Evolutionary conservation across 2,888 invertebrate genomes (phyloP).

Genomic region (Zaprionus bogoriensis): DNA sequence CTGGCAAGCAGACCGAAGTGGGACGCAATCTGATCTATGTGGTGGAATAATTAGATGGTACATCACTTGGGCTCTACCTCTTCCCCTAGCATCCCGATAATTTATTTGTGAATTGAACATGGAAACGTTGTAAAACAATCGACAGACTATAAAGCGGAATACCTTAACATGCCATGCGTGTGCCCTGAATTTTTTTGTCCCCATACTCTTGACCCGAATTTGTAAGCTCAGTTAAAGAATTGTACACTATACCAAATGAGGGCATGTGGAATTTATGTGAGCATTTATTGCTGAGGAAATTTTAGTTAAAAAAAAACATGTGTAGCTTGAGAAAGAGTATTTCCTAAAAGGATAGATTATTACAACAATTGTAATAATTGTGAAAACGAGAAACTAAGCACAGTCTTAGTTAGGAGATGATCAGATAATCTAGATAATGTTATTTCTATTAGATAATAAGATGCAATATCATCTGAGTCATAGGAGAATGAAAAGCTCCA

Average conservation of each 20-base stretch:
- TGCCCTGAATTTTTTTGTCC: slow-evolving; percentile 21
- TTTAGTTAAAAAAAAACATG: too few relatives aligned
- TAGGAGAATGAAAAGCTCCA: too few relatives aligned
- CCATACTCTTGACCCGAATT: slow-evolving; percentile 22
- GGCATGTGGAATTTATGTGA: background rate
- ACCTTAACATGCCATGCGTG: slow-evolving; percentile 12
- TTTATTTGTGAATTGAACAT: slow-evolving; percentile 31
- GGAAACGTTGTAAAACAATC: slow-evolving; percentile 48
- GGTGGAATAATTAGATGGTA: slow-evolving; percentile 75
- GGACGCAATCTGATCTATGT: slow-evolving; percentile 85
- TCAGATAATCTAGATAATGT: too few relatives aligned
- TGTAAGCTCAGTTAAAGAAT: background rate
- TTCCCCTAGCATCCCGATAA: slow-evolving; percentile 8
- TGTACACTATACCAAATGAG: background rate
- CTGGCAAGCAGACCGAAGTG: slow-evolving; percentile 83
- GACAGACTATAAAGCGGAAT: slow-evolving; percentile 23
- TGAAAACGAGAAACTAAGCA: too few relatives aligned
- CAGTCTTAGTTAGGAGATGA: too few relatives aligned
- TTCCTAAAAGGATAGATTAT: too few relatives aligned
- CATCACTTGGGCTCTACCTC: too few relatives aligned
- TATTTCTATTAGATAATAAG: too few relatives aligned
- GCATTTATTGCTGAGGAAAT: background rate
- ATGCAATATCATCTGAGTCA: too few relatives aligned
- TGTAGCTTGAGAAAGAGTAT: too few relatives aligned
- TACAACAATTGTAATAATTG: too few relatives aligned